Evolutionary conservation across 2,888 invertebrate species (phyloP), one percentile per base, ranked within the genome.

Genomic region (Drosophila picticornis): DNA sequence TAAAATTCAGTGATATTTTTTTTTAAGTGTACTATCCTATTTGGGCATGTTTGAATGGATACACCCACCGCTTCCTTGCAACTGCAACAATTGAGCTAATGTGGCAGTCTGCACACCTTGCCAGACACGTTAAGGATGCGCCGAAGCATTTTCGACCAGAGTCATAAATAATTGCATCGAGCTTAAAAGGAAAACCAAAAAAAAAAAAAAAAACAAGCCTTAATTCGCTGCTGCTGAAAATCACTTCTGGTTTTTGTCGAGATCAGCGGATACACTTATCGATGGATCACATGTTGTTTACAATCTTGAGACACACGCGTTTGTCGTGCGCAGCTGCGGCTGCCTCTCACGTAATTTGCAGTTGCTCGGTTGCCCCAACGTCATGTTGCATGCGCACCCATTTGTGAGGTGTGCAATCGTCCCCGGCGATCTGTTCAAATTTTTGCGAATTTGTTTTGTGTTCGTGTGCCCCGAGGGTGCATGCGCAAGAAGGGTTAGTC

Each of bases 181-280:
- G 55, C 61, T 75, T 25, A 46, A 46, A 25, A 4, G 25, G 46
- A 25, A 46, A 25, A 25, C 13, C 16, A 46, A 46, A 32, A 63
- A 52, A 25, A 46, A 46, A 32, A 63, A 52, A 46, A 46, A 46
- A 34, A 70, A 38, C 48, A 10, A 58, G 53, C 38, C 68, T 69
- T 72, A 72, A 72, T 74, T 75, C 63, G 75, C 71, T 75, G 59
- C 76, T 59, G 48, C 77, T 69, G 62, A 79, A 88, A 88, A 88
- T 90, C 90, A 86, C 82, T 88, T 82, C 86, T 83, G 83, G 40
- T 80, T 84, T 83, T 83, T 84, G 73, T 72, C 31, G 51, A 62
- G 56, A 64, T 72, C 62, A 61, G 48, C n/a, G 51, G 43, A 65
- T 71, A 62, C 36, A 27, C 57, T 36, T 38, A 72, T 75, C 38